Conservation (phyloP, 2,888 invertebrate genomes). For the Orthosia cruda region DNA sequence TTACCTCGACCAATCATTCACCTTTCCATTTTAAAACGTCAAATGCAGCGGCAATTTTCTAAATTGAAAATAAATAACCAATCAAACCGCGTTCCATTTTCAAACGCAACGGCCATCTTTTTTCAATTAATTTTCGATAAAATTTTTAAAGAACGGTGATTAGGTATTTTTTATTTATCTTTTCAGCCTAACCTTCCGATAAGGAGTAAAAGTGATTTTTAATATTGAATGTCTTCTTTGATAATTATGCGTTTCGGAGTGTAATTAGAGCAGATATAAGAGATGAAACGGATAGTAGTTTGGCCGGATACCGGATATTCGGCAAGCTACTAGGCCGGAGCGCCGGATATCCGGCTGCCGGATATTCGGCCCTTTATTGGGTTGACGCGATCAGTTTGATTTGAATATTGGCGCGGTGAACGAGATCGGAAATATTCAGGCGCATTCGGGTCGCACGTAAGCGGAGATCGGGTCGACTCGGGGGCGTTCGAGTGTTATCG, state of each 20-base stretch:
- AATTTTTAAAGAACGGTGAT: constrained; percentile 18
- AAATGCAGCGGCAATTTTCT: constrained; percentile 4
- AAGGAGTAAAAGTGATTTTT: constrained; percentile 26
- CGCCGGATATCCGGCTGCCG: too few relatives aligned
- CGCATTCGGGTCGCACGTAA: too few relatives aligned
- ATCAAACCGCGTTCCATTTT: constrained; percentile 39
- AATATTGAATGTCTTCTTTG: constrained; percentile 30
- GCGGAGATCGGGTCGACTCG: too few relatives aligned
- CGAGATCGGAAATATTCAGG: too few relatives aligned
- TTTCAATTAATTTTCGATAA: constrained; percentile 16
- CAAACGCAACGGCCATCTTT: constrained; percentile 27
- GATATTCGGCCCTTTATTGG: too few relatives aligned
- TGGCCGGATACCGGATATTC: too few relatives aligned
- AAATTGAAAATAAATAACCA: constrained; percentile 32
- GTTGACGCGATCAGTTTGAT: too few relatives aligned
- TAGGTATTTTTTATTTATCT: constrained; percentile 30
- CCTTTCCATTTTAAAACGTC: constrained; percentile 8
- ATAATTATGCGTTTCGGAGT: constrained; percentile 20
- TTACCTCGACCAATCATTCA: constrained; percentile 10
- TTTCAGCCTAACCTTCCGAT: constrained; percentile 15
- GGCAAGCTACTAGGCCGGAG: too few relatives aligned
- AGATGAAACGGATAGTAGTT: too few relatives aligned
- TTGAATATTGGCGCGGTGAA: too few relatives aligned
- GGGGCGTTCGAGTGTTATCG: too few relatives aligned
- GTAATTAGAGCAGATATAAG: constrained; percentile 29